Percentiles rank a stretch among this genome's conserved stretches.
phyloP scores from a whole-genome alignment of 1,140 invertebrate genomes.

The Hestina assimilis region DNA sequence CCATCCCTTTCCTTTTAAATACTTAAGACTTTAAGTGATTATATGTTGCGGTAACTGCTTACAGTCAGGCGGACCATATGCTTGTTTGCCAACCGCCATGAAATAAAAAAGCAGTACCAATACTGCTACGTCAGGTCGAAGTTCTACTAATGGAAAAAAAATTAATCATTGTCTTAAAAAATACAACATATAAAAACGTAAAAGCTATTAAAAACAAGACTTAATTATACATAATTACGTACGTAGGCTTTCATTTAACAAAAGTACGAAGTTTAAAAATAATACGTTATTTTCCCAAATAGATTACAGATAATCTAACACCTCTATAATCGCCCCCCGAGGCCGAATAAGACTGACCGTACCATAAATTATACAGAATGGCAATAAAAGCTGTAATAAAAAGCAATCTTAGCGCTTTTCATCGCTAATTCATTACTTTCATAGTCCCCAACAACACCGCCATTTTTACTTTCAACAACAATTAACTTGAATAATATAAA shows the following conservation, averaged over 20 bases:
- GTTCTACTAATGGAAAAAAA: too few relatives aligned
- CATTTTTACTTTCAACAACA: conserved; percentile 23
- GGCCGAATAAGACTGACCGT: conserved; percentile 29
- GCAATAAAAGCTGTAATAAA: conserved; percentile 34
- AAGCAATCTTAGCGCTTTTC: conserved; percentile 33
- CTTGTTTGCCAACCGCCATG: too few relatives aligned
- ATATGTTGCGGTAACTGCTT: too few relatives aligned
- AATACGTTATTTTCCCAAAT: conserved; percentile 11
- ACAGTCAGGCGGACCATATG: too few relatives aligned
- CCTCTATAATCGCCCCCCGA: conserved; percentile 24
- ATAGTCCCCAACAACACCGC: conserved; percentile 14
- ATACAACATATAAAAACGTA: too few relatives aligned
- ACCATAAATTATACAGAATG: conserved; percentile 31
- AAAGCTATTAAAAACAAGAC: neutral
- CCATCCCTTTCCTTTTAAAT: too few relatives aligned
- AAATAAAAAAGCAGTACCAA: too few relatives aligned
- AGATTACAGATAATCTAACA: conserved; percentile 27
- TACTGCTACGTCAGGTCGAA: too few relatives aligned
- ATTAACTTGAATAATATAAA: too few relatives aligned
- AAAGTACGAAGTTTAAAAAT: neutral
- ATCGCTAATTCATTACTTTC: conserved; percentile 28
- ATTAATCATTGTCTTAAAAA: too few relatives aligned
- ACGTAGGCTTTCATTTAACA: conserved; percentile 1
- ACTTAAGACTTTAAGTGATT: too few relatives aligned
- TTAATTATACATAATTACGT: too few relatives aligned